phyloP scores from a whole-genome alignment of 2,113 vertebrate genomes.

The Pelusios castaneus region DNA sequence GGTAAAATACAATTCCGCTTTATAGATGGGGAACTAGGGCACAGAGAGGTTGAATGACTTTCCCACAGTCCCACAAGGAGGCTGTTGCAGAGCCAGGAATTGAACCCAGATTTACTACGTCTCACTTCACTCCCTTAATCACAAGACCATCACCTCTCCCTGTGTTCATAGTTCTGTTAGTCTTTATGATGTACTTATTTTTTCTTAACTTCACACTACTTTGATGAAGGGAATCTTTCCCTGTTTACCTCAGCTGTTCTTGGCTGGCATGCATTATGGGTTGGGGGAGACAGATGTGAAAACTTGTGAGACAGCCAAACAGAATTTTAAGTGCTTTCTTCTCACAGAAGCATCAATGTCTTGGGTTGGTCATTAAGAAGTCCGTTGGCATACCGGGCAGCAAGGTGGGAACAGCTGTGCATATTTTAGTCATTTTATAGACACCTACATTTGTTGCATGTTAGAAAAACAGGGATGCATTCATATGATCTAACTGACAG shows the following conservation, averaged over 20 bases:
- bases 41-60: not conserved
- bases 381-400: rapidly evolving
- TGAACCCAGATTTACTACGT: not conserved
- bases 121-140: rapidly evolving
- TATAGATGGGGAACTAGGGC: not conserved
- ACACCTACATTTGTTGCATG: not conserved
- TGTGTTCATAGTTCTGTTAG: not conserved
- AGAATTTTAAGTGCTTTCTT: not conserved
- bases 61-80: not conserved
- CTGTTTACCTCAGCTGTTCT: no score
- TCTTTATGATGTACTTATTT: not conserved
- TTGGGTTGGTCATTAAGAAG: not conserved
- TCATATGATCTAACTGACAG: not conserved
- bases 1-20: not conserved
- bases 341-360: rapidly evolving
- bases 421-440: not conserved
- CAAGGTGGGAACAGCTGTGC: not conserved
- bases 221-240: no score
- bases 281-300: no score
- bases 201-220: no score
- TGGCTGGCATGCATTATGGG: no score
- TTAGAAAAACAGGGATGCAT: not conserved
- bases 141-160: rapidly evolving
- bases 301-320: rapidly evolving
- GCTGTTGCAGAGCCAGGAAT: not conserved